Base-by-base conservation (phyloP, 2,888 invertebrate genomes). In the Apotomis turbidana region DNA sequence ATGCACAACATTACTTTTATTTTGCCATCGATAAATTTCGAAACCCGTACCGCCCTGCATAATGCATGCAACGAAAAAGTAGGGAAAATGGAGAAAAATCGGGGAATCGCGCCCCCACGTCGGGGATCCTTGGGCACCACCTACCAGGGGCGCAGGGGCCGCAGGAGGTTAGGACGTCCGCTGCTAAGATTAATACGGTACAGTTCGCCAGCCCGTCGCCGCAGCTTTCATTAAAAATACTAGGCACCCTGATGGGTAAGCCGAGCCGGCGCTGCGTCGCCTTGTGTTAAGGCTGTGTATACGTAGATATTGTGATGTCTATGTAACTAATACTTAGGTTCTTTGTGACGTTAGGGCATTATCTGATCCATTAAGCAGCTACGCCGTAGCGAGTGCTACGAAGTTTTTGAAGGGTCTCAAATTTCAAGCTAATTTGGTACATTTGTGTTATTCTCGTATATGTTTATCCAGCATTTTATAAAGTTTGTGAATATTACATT, bases 161-260 rank as follows among this genome's bases (percentile, higher is more conserved):
- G 81, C 80, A 85, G 88, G 81, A 80, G 81, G 81, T 79, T 86
- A 85, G 85, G 86, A 80, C 83, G 84, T 83, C 85, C 87, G 86
- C 86, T 83, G 87, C 85, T 86, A 92, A 92, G 93, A 93, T 93
- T 92, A 93, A 93, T 93, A 91, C 90, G 87, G 87, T 83, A 85
- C 85, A 83, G 87, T 83, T 85, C 88, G 90, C 87, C 88, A 87
- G 86, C 85, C 88, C 87, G 87, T 85, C 90, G 90, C 90, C 90
- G 83, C 86, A 84, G 89, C 88, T 89, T 91, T 91, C 90, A 91
- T 91, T 92, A 91, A 89, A 89, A 90, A 87, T 85, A 87, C 86
- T 87, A 84, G 84, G 85, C 87, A 83, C 81, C 81, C 83, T 86
- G 84, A 86, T 86, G 85, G 87, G 85, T 83, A 84, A 78, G 80